phyloP scores from a whole-genome alignment of 2,113 vertebrate species.

The Circaetus gallicus region DNA sequence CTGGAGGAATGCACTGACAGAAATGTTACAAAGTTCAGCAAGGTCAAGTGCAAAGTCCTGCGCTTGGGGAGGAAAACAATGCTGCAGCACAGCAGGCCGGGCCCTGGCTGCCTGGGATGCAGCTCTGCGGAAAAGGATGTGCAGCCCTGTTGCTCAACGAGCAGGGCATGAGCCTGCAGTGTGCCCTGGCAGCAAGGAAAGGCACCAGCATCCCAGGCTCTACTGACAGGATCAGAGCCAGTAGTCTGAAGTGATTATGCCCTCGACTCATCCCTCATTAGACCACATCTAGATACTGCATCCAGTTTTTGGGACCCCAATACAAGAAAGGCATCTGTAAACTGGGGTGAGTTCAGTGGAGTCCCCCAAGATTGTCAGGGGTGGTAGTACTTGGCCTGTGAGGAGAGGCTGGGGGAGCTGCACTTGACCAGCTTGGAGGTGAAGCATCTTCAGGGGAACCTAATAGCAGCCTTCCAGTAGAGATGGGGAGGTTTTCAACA shows the following conservation, averaged over 20 bases:
- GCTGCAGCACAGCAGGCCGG: background rate
- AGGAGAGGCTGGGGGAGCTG: background rate
- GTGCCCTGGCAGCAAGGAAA: background rate
- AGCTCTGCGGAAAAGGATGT: background rate
- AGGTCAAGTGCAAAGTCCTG: background rate
- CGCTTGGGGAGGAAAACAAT: background rate
- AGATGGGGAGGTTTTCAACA: background rate
- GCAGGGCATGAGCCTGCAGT: background rate
- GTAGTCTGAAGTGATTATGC: background rate
- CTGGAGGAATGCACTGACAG: background rate
- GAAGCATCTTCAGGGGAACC: background rate
- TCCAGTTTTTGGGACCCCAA: background rate
- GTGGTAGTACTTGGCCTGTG: background rate
- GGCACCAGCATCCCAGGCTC: background rate
- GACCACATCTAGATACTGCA: background rate
- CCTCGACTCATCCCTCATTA: background rate
- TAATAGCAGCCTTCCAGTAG: background rate
- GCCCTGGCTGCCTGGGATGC: background rate
- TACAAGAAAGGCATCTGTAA: background rate
- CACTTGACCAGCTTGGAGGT: background rate
- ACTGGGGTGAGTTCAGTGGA: background rate
- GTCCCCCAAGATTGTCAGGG: background rate
- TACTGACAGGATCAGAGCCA: background rate
- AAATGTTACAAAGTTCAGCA: background rate
- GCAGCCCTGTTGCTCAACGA: background rate